phyloP scores from a whole-genome alignment of 2,797 vertebrate genomes.

The Falco naumanni region DNA sequence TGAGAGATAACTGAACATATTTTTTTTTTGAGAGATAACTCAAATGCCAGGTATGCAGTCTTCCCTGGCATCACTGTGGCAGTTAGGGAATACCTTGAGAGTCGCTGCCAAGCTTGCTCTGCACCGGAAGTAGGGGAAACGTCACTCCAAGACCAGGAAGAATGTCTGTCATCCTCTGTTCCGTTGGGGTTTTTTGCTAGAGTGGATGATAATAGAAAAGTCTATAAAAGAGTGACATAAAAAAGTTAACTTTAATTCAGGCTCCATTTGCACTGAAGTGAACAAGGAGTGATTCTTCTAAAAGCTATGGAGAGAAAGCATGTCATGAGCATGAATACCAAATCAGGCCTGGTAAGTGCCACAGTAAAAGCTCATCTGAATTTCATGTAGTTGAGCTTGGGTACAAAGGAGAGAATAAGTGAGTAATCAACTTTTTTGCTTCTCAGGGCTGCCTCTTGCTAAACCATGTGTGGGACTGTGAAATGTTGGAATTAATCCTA shows the following conservation, averaged over 20 bases:
- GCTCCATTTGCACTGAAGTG: neutral
- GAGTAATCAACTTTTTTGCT: neutral
- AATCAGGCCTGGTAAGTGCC: neutral
- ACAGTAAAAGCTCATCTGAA: neutral
- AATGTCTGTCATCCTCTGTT: neutral
- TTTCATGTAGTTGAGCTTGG: neutral
- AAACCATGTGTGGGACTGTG: neutral
- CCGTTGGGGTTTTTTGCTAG: neutral
- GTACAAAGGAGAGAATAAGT: neutral
- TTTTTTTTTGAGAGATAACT: neutral
- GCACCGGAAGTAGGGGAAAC: neutral
- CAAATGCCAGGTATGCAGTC: neutral
- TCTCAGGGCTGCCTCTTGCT: conserved; percentile 1
- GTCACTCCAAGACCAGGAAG: neutral
- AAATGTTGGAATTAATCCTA: conserved; percentile 64
- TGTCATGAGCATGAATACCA: neutral
- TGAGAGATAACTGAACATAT: no score
- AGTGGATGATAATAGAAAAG: neutral
- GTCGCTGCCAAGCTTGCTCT: neutral
- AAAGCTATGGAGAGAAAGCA: neutral
- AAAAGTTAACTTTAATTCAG: neutral
- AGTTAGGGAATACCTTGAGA: neutral
- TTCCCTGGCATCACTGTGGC: neutral
- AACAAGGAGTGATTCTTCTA: neutral
- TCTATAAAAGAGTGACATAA: neutral